A percentile compares a stretch with the other conserved stretches of the same genome.
Evolutionary conservation across 1,140 invertebrate genomes (phyloP).

Genomic region (Dinoponera quadriceps): DNA sequence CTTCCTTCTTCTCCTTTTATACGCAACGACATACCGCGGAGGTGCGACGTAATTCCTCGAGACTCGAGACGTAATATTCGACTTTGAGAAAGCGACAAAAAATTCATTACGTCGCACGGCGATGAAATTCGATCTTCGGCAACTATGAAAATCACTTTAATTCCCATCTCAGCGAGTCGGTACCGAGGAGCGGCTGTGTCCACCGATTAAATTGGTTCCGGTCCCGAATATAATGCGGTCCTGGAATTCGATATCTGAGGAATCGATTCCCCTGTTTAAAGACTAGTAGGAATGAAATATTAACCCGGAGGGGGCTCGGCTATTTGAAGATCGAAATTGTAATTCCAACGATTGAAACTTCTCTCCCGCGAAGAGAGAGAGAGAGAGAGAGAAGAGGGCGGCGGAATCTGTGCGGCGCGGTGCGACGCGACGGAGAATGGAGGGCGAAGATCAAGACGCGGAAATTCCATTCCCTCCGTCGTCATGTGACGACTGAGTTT

Average conservation of each 20-base stretch:
- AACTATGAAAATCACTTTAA: constrained; percentile 49
- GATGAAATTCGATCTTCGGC: constrained; percentile 46
- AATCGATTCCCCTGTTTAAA: constrained; percentile 71
- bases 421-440: not conserved
- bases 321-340: constrained; percentile 68
- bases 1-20: too few relatives aligned
- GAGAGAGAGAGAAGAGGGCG: constrained; percentile 2
- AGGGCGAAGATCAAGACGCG: constrained; percentile 49
- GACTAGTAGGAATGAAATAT: constrained; percentile 65
- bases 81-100: constrained; percentile 38
- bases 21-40: too few relatives aligned
- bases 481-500: constrained; percentile 38
- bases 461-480: constrained; percentile 52
- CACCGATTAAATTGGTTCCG: constrained; percentile 55
- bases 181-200: constrained; percentile 45
- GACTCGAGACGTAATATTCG: not conserved
- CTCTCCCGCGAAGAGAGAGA: not conserved
- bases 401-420: constrained; percentile 27
- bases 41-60: not conserved
- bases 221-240: constrained; percentile 37
- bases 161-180: constrained; percentile 36
- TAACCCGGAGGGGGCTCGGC: constrained; percentile 38
- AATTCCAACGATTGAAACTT: constrained; percentile 53
- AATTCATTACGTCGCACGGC: constrained; percentile 8
- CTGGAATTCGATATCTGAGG: constrained; percentile 44